Conservation (phyloP, 2,888 invertebrate genomes). For the Elysia crispata region DNA sequence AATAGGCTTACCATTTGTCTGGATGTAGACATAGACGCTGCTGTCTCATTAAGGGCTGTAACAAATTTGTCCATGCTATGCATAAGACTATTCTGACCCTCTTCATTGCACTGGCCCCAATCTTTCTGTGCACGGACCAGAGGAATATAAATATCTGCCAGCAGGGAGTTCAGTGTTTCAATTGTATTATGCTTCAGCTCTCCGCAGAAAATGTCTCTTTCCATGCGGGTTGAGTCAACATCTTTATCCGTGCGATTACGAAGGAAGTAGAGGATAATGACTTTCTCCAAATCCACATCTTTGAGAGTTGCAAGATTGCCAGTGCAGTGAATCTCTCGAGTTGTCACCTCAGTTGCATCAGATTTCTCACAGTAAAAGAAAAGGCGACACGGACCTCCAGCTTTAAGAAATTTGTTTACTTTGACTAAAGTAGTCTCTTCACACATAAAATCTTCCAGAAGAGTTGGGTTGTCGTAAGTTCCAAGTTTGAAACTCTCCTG, state of each 20-base stretch:
- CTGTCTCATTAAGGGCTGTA: conserved; percentile 71
- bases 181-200: conserved; percentile 76
- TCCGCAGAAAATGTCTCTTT: conserved; percentile 76
- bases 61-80: conserved; percentile 74
- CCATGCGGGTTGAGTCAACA: conserved; percentile 73
- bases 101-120: conserved; percentile 75
- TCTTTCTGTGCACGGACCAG: conserved; percentile 73
- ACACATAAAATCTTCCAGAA: conserved; percentile 76
- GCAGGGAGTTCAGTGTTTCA: conserved; percentile 70
- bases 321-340: conserved; percentile 69
- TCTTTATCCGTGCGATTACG: conserved; percentile 72
- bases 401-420: conserved; percentile 74
- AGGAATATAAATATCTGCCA: conserved; percentile 76
- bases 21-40: conserved; percentile 69
- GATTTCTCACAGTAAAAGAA: conserved; percentile 75
- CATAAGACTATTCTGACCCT: conserved; percentile 70
- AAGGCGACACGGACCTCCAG: conserved; percentile 73
- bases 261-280: conserved; percentile 75
- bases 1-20: conserved; percentile 70
- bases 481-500: conserved; percentile 77
- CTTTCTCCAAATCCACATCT: conserved; percentile 69
- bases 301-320: conserved; percentile 72
- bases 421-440: conserved; percentile 71
- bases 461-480: conserved; percentile 73
- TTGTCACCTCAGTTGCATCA: conserved; percentile 65